These are phyloP conservation scores for Megathymus violae DNA, from an alignment of 1,140 invertebrate species.

Conservation along the genomic window DNA sequence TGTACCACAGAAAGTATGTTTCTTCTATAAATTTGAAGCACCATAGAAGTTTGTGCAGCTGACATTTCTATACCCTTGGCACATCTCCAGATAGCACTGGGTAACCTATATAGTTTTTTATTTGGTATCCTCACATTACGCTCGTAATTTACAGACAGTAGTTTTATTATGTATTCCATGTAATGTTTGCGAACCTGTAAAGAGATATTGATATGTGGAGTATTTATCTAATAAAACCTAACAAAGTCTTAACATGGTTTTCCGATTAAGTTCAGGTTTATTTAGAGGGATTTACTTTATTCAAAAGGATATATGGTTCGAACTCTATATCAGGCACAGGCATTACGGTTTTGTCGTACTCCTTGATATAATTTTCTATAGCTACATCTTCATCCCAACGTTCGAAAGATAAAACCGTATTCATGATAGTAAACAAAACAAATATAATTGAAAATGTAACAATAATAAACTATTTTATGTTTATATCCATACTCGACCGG, in stretches of 20 bases:
- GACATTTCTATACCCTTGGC: conserved; percentile 75
- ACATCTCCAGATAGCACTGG: conserved; percentile 77
- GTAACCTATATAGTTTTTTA: conserved; percentile 72
- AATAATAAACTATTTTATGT: not conserved
- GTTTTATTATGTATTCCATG: conserved; percentile 74
- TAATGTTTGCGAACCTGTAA: conserved; percentile 78
- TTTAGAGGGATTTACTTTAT: conserved; percentile 53
- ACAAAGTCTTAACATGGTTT: not conserved
- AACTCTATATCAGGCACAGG: conserved; percentile 65
- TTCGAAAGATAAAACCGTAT: conserved; percentile 2
- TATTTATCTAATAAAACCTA: conserved; percentile 10
- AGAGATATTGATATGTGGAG: conserved; percentile 10
- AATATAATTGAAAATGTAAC: not conserved
- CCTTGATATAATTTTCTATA: conserved; percentile 34
- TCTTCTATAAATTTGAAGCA: conserved; percentile 72
- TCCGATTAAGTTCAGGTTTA: not conserved
- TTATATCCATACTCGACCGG: not conserved
- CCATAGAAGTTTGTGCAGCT: conserved; percentile 73
- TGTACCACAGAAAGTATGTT: conserved; percentile 65
- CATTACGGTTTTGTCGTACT: conserved; percentile 63
- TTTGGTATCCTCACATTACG: conserved; percentile 63
- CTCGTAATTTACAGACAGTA: conserved; percentile 75
- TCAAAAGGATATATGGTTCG: conserved; percentile 71
- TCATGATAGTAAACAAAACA: conserved; percentile 2
- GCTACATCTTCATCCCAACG: conserved; percentile 10